Conservation (phyloP, 2,888 invertebrate species). For the Clepsis dumicolana region DNA sequence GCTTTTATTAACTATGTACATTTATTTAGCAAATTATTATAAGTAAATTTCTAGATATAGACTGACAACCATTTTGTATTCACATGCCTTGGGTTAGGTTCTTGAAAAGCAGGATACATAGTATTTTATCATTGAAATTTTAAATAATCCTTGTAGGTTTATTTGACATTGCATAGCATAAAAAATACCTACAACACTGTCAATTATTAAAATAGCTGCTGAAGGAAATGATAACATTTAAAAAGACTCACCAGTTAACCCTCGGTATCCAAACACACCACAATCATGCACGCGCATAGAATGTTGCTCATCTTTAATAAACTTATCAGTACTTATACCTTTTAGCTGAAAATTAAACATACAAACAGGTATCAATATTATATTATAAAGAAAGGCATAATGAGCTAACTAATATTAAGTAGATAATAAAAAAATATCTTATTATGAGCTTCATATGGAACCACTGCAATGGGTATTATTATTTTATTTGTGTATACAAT, state of each 20-base stretch:
- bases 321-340: conserved; percentile 91
- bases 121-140: too few species aligned
- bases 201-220: background rate
- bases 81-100: too few species aligned
- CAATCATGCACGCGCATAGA: conserved; percentile 91
- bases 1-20: background rate
- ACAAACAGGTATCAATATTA: background rate
- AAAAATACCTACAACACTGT: too few species aligned
- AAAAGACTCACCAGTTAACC: conserved; percentile 87
- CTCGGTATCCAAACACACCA: conserved; percentile 91
- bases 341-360: conserved; percentile 81
- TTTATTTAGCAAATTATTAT: conserved; percentile 3
- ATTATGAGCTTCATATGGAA: background rate
- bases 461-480: too few species aligned
- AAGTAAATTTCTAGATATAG: too few species aligned
- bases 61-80: too few species aligned
- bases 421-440: conserved; percentile 1
- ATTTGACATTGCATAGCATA: too few species aligned
- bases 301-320: conserved; percentile 91
- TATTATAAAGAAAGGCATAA: background rate
- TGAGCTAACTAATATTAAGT: background rate
- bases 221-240: background rate
- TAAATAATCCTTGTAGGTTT: too few species aligned
- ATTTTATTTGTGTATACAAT: too few species aligned
- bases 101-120: too few species aligned